Conservation (phyloP, 2,888 invertebrate genomes). For the Galerucella nymphaeae region DNA sequence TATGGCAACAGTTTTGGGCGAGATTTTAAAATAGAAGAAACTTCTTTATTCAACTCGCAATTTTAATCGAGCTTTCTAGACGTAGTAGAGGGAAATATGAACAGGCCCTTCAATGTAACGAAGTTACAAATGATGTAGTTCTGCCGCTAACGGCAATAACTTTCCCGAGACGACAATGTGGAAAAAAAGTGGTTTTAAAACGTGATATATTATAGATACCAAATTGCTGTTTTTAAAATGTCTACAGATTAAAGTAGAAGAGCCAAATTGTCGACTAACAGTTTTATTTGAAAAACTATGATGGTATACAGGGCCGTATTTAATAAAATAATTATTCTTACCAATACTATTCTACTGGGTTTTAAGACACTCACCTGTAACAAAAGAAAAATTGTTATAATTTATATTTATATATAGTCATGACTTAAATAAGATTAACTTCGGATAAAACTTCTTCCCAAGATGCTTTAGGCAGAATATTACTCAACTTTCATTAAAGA, state of each 20-base stretch:
- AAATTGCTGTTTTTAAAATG: slow-evolving; percentile 4
- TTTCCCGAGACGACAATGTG: slow-evolving; percentile 14
- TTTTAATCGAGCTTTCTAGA: slow-evolving; percentile 22
- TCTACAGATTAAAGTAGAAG: background rate
- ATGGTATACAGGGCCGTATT: no score
- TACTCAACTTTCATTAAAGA: slow-evolving; percentile 2
- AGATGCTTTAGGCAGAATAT: background rate
- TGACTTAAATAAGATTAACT: background rate
- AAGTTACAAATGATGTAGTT: slow-evolving; percentile 25
- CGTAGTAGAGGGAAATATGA: slow-evolving; percentile 8
- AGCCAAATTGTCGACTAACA: background rate
- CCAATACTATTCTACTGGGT: background rate
- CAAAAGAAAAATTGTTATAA: background rate
- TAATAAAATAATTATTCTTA: background rate
- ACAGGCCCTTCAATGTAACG: slow-evolving; percentile 23
- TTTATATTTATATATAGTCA: background rate
- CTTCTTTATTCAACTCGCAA: slow-evolving; percentile 13
- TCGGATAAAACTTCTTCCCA: background rate
- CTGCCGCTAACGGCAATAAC: slow-evolving; percentile 9
- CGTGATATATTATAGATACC: background rate
- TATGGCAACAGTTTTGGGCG: slow-evolving; percentile 12
- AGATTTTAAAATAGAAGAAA: background rate
- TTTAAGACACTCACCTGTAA: background rate
- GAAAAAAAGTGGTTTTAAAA: slow-evolving; percentile 11
- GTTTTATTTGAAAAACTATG: background rate